Evolutionary conservation across 2,113 vertebrate genomes (phyloP), one percentile per base, ranked within the genome.

Genomic region (Craseonycteris thonglongyai): DNA sequence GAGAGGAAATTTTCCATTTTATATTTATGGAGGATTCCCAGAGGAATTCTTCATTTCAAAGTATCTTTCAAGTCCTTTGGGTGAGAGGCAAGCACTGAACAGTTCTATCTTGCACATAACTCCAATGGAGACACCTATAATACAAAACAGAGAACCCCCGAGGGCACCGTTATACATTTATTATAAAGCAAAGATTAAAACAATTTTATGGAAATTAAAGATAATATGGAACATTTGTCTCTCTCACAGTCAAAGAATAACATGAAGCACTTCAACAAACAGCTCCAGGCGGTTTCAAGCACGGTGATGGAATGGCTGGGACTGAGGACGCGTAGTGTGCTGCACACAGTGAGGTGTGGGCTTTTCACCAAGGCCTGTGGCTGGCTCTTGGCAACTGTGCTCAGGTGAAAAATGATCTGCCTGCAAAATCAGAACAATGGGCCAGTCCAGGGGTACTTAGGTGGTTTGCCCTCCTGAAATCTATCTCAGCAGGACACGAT

Each of bases 151-250:
- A 97, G 83, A 66, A 94, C 69, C 92, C 97, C 95, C 38, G 69
- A 78, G 97, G 98, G 97, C 76, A 95, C 88, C 92, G 97, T 84
- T 91, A 97, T 95, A 96, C 90, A 98, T 98, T 98, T 98, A 97
- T 98, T 97, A 98, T 97, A 98, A 98, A 98, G 95, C 97, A 98
- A 98, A 98, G 97, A 98, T 98, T 98, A 98, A 97, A 98, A 98
- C 96, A 98, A 98, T 98, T 98, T 98, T 97, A 98, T 97, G 98
- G 97, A 98, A 98, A 98, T 98, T 97, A 98, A 98, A 97, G 97
- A 97, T 98, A 98, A 98, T 98, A 98, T 72, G 79, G 96, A 98
- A 98, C 97, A 98, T 97, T 98, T 97, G 97, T 98, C 98, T 97
- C 98, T 93, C 92, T 98, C 96, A 98, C 95, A 97, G 97, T 97